A percentile compares a stretch with the other conserved stretches of the same genome.
These are phyloP conservation scores for Hyles lineata DNA, from an alignment of 2,888 invertebrate genomes.

Conservation along the genomic window DNA sequence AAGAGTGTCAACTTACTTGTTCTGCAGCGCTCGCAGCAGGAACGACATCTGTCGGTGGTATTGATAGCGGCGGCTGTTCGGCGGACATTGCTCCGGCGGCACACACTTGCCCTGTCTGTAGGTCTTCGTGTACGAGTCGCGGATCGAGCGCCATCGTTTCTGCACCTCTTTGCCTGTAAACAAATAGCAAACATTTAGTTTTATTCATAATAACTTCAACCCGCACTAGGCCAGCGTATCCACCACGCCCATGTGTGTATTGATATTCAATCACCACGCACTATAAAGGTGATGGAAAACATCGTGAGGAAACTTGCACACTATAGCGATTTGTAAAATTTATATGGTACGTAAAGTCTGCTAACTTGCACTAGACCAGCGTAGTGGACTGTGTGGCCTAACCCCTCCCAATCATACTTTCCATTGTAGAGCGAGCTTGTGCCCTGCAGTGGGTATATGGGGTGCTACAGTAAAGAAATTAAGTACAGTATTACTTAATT, in stretches of 20 bases:
- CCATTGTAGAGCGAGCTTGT: no score
- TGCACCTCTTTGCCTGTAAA: slow-evolving; percentile 77
- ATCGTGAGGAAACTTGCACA: no score
- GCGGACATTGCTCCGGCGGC: slow-evolving; percentile 67
- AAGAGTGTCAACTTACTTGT: slow-evolving; percentile 63
- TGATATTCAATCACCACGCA: no score
- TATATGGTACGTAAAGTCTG: no score
- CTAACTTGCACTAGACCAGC: background rate
- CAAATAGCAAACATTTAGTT: slow-evolving; percentile 32
- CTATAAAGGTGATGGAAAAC: no score
- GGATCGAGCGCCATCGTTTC: slow-evolving; percentile 80
- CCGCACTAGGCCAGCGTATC: no score
- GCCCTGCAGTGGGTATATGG: no score
- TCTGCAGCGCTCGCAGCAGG: slow-evolving; percentile 70
- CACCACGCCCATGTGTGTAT: no score
- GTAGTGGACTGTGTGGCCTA: background rate
- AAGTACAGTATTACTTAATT: no score
- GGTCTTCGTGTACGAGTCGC: slow-evolving; percentile 79
- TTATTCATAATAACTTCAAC: background rate
- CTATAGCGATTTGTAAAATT: no score
- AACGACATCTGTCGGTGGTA: slow-evolving; percentile 77
- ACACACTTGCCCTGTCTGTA: slow-evolving; percentile 78
- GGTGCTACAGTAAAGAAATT: no score
- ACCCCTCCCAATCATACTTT: no score
- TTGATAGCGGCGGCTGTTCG: slow-evolving; percentile 68